These are phyloP conservation scores for Andrena chrysosceles DNA, from an alignment of 2,888 invertebrate species.

Conservation along the genomic window DNA sequence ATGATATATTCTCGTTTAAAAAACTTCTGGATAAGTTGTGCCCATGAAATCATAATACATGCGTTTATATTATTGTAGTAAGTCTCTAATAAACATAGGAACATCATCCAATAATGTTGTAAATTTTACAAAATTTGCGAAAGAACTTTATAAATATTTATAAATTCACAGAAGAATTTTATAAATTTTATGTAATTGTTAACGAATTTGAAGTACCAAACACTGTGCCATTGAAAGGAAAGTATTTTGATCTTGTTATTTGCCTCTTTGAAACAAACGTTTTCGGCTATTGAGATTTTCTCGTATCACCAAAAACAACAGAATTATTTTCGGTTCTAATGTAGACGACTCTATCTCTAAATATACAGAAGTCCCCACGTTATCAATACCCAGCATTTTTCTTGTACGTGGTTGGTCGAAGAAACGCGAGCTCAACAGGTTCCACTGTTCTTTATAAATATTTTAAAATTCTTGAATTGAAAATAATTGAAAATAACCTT, in stretches of 20 bases:
- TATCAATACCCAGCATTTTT: not conserved
- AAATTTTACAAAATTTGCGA: not conserved
- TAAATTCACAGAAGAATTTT: not conserved
- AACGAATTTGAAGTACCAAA: not conserved
- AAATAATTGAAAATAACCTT: not conserved
- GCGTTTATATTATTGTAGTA: too few species aligned
- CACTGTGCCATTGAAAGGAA: not conserved
- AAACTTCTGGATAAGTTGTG: too few species aligned
- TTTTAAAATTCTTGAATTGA: too few species aligned
- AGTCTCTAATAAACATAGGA: too few species aligned
- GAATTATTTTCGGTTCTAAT: not conserved
- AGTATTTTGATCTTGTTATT: not conserved
- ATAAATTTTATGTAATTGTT: not conserved
- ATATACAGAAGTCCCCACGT: not conserved
- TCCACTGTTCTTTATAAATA: not conserved
- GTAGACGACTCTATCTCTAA: constrained; percentile 7
- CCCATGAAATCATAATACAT: too few species aligned
- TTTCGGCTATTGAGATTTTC: not conserved
- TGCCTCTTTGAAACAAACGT: not conserved
- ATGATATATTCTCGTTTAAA: too few species aligned
- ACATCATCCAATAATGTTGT: too few species aligned
- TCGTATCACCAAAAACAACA: not conserved
- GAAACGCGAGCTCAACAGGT: not conserved
- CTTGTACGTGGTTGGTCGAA: not conserved
- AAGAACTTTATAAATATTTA: not conserved